A percentile compares a stretch with the other conserved stretches of the same genome.
phyloP scores from a whole-genome alignment of 2,113 vertebrate genomes.

The Okapia johnstoni region DNA sequence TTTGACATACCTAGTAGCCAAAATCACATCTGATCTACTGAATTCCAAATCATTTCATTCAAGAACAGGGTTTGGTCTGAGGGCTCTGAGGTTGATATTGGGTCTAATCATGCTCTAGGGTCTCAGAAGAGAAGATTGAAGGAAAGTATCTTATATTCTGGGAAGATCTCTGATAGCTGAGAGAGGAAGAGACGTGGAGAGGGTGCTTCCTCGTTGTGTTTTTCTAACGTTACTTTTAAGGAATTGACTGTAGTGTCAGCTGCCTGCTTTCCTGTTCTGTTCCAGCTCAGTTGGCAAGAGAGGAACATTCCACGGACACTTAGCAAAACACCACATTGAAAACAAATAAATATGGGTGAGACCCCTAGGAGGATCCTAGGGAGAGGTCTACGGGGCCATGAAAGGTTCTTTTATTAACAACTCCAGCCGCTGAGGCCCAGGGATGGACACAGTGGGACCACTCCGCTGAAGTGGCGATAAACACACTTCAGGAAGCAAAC shows the following conservation, averaged over 20 bases:
- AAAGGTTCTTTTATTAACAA: neutral
- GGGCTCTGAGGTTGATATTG: neutral
- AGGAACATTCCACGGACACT: neutral
- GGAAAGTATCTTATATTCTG: neutral
- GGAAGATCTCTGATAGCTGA: neutral
- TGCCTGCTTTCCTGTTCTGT: neutral
- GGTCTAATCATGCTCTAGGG: accelerated
- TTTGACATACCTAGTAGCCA: neutral
- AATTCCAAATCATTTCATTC: neutral
- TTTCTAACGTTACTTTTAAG: neutral
- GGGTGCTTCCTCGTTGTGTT: neutral
- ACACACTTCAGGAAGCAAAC: neutral
- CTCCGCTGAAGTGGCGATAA: accelerated
- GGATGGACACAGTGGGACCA: neutral
- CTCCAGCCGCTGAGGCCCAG: neutral
- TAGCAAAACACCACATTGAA: neutral
- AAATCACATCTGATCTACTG: neutral
- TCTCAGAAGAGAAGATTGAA: neutral
- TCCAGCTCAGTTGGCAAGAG: neutral
- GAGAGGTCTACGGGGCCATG: accelerated
- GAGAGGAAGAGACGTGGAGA: neutral
- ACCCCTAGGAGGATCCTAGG: neutral
- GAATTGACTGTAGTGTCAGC: neutral
- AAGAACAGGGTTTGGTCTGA: accelerated
- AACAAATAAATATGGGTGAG: neutral